Evolutionary conservation across 2,113 vertebrate species (phyloP).

Genomic region (Calidris pygmaea): DNA sequence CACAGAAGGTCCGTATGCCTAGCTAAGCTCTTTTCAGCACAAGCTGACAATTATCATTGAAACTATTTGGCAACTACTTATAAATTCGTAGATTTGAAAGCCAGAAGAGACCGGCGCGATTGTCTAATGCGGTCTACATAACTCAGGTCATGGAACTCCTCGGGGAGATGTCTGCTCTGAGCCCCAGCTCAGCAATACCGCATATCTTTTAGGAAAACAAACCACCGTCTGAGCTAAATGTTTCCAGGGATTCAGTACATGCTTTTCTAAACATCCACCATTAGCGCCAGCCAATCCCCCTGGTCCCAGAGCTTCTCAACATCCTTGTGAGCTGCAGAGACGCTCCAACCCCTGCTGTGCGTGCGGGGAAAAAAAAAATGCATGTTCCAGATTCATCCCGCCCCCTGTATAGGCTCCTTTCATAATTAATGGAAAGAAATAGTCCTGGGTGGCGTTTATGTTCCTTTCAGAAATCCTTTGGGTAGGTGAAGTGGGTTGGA

Average conservation of each 20-base stretch:
- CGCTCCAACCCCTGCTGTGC: background rate
- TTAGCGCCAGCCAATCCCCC: background rate
- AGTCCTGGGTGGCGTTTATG: background rate
- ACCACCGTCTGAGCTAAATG: background rate
- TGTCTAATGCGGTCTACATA: constrained; percentile 16
- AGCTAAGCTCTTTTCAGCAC: constrained; percentile 41
- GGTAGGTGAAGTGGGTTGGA: background rate
- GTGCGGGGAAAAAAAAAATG: fast-evolving
- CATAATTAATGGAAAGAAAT: background rate
- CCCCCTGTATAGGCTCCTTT: background rate
- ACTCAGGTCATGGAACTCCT: constrained; percentile 25
- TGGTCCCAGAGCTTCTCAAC: background rate
- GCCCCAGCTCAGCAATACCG: background rate
- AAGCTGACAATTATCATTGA: background rate
- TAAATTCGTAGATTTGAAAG: constrained; percentile 32
- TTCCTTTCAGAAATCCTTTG: background rate
- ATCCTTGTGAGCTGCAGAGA: background rate
- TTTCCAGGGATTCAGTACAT: constrained; percentile 3
- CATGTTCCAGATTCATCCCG: background rate
- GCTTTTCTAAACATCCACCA: background rate
- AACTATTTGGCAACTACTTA: constrained; percentile 25
- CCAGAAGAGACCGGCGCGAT: background rate
- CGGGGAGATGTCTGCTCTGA: background rate
- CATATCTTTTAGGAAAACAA: constrained; percentile 34
- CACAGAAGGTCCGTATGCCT: background rate